Evolutionary conservation across 2,113 vertebrate species (phyloP).

Genomic region (Columbina picui): DNA sequence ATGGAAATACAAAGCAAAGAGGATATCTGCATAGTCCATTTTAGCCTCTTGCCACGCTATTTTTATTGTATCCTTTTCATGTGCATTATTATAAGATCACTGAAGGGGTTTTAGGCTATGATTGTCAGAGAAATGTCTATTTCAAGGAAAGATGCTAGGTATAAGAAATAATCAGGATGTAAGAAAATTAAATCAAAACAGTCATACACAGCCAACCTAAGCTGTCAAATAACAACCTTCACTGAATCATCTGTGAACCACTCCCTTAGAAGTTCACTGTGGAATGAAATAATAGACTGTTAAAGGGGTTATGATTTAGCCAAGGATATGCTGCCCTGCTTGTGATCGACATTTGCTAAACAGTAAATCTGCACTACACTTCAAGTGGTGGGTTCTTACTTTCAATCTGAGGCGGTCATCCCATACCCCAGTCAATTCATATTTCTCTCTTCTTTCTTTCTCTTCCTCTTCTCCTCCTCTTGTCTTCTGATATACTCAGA

Average conservation of each 20-base stretch:
- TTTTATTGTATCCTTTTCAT: background rate
- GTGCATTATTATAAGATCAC: background rate
- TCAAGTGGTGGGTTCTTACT: background rate
- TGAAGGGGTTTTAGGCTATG: background rate
- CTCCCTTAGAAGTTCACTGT: background rate
- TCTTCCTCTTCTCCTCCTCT: too few species aligned
- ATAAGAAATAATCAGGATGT: background rate
- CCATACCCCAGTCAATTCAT: background rate
- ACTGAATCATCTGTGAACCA: background rate
- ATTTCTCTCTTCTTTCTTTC: slow-evolving; percentile 1
- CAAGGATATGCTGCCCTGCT: background rate
- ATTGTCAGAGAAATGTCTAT: background rate
- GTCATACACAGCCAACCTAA: background rate
- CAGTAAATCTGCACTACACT: background rate
- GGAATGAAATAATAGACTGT: background rate
- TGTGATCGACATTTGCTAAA: slow-evolving; percentile 10
- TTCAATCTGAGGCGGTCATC: background rate
- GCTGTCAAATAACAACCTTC: background rate
- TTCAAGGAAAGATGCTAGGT: background rate
- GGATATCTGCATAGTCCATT: background rate
- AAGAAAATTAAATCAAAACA: background rate
- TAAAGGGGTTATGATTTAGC: background rate
- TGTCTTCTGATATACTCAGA: background rate
- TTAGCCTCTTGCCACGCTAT: background rate
- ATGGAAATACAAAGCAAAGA: background rate